Evolutionary conservation across 2,113 vertebrate species (phyloP), one percentile per base, ranked within the genome.

Genomic region (Callipepla squamata): DNA sequence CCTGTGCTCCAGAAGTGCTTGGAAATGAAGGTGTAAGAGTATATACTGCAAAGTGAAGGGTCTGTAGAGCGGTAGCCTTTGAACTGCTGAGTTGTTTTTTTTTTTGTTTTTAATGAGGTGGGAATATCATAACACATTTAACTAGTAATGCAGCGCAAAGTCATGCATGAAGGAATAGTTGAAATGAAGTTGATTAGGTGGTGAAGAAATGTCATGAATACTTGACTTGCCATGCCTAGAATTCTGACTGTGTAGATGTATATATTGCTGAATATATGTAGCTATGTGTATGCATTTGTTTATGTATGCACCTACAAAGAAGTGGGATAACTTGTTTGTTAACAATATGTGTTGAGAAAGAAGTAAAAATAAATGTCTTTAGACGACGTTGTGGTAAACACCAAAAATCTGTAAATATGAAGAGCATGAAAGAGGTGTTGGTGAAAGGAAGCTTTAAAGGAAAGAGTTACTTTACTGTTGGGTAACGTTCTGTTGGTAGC

Each of bases 261-360:
- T 30, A 6, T 48, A 68, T 65, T 28, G 44, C n/a, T 62, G 53
- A 15, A 6, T 7, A n/a, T 12, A 36, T 3, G 55, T 26, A 59
- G 16, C 1, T 48, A 2, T 44, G 11, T n/a, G 23, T 74, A 18
- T 22, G 4, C 20, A 25, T 68, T 61, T 83, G 17, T 44, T 10
- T 68, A 48, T 26, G 16, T 48, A 16, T 26, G 11, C 40, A 55
- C 6, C 47, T 42, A 38, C 18, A 44, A 80, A 47, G 13, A 76
- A 62, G 14, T n/a, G 34, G 70, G 18, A 55, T 36, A 79, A 38
- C 15, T 66, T 44, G 18, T 77, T 80, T 48, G 18, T 18, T 72
- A 23, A 25, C 26, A 6, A 6, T 51, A 34, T 0, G 0, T 40
- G 11, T 1, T 44, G n/a, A 63, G 81, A 79, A 68, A 57, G 14